Evolutionary conservation across 2,888 invertebrate species (phyloP), one percentile per base, ranked within the genome.

Genomic region (Epistrophe eligans): DNA sequence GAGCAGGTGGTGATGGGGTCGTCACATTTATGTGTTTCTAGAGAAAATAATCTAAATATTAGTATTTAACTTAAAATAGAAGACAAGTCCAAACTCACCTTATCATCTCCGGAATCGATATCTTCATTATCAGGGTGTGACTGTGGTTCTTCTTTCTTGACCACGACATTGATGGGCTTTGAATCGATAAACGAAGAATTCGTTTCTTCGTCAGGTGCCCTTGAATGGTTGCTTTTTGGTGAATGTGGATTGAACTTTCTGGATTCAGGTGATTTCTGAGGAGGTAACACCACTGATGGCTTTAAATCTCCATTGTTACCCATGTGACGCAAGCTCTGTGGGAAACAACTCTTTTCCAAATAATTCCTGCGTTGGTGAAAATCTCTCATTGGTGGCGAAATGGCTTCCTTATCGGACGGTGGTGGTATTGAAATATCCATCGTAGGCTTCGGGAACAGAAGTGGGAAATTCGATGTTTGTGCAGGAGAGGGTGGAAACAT

Each of bases 391-490:
- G 94, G 95, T 6, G 95, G 95, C 2, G 95, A 94, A 71, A 93
- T 93, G 67, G 95, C 92, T 67, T 95, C 94, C 74, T 92, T 89
- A 15, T 90, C 89, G 91, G 48, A 92, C 90, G 88, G 93, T 91
- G 91, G 93, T 91, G 91, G 93, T 32, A 94, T 93, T 9, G 93
- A 92, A 89, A 94, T 93, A 72, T 94, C 95, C 82, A 94, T 93
- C 89, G 94, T 94, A 45, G 80, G 93, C 90, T 91, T 95, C 90
- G 88, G 94, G 89, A 96, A 96, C 10, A 92, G 89, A 35, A 96
- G 91, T 0, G 96, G 95, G 77, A 93, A 92, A 45, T 90, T 91
- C 10, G 90, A 80, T 19, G 90, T 90, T 45, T 90, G 90, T 11
- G 91, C 89, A 3, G 92, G 90, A 71, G 95, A 94, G 0, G 95